Evolutionary conservation across 2,113 vertebrate species (phyloP).

Genomic region (Phaetusa simplex): DNA sequence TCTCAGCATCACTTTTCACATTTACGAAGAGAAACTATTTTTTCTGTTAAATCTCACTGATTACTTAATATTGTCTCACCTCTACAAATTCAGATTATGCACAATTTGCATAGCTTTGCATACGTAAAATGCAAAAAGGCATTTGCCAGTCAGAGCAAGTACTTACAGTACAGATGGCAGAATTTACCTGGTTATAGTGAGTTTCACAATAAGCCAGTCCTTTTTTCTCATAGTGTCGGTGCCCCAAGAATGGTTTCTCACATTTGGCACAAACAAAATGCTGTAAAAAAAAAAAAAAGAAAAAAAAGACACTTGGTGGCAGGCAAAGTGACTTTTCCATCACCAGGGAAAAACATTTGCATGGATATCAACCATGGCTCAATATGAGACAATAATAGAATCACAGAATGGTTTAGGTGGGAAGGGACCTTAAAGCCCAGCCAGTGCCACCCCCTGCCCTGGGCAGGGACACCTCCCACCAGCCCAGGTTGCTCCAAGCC

Average conservation of each 20-base stretch:
- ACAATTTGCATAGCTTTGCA: background rate
- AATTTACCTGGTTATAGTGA: constrained; percentile 79
- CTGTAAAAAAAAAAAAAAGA: constrained; percentile 58
- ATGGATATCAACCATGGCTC: background rate
- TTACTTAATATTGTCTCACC: background rate
- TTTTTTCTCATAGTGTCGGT: constrained; percentile 80
- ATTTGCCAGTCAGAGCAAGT: background rate
- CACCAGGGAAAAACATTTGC: background rate
- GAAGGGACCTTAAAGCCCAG: background rate
- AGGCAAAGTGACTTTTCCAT: background rate
- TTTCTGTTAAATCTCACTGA: background rate
- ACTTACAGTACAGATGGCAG: background rate
- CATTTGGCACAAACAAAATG: constrained; percentile 84
- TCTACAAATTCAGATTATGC: background rate
- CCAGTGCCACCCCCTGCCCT: no score
- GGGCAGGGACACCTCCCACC: background rate
- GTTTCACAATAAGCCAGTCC: constrained; percentile 83
- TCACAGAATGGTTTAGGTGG: background rate
- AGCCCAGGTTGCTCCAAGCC: background rate
- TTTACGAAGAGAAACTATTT: background rate
- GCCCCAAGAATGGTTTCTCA: constrained; percentile 81
- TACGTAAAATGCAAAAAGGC: background rate
- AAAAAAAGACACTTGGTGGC: background rate
- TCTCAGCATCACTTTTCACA: background rate
- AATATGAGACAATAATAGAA: background rate